These are phyloP conservation scores for Himalopsyche phryganea DNA, from an alignment of 1,140 invertebrate genomes.

Conservation along the genomic window DNA sequence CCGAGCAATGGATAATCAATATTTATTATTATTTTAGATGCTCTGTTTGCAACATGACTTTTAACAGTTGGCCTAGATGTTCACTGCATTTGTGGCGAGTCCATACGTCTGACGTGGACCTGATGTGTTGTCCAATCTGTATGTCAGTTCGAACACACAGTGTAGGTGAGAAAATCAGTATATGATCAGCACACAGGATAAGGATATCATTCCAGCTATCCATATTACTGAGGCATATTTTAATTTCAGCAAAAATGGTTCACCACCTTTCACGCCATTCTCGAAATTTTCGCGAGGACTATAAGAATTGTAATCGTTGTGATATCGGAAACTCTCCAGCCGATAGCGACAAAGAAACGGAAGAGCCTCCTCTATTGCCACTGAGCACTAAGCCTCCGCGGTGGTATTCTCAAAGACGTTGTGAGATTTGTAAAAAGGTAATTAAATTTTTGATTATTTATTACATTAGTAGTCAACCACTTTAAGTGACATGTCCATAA, in stretches of 20 bases:
- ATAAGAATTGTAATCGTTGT: constrained; percentile 1
- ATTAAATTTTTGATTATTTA: constrained; percentile 1
- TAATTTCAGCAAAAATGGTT: constrained; percentile 21
- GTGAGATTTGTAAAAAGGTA: constrained; percentile 24
- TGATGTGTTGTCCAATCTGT: constrained; percentile 23
- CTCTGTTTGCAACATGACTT: constrained; percentile 13
- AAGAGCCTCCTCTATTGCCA: not conserved
- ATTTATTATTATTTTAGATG: constrained; percentile 26
- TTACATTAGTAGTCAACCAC: no score
- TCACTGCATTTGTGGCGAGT: constrained; percentile 21
- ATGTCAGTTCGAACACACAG: constrained; percentile 17
- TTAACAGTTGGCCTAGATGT: constrained; percentile 22
- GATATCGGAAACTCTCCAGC: constrained; percentile 4
- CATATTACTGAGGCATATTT: not conserved
- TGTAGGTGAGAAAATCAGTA: constrained; percentile 18
- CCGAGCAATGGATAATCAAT: no score
- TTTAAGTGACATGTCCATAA: no score
- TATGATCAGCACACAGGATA: no score
- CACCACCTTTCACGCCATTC: constrained; percentile 15
- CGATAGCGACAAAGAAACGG: constrained; percentile 1
- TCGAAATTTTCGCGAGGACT: not conserved
- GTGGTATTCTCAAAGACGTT: constrained; percentile 15
- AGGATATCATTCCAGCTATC: not conserved
- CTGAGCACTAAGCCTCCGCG: not conserved
- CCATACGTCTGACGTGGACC: constrained; percentile 17